Conservation (phyloP, 2,113 vertebrate species). For the Neopipo cinnamomea region DNA sequence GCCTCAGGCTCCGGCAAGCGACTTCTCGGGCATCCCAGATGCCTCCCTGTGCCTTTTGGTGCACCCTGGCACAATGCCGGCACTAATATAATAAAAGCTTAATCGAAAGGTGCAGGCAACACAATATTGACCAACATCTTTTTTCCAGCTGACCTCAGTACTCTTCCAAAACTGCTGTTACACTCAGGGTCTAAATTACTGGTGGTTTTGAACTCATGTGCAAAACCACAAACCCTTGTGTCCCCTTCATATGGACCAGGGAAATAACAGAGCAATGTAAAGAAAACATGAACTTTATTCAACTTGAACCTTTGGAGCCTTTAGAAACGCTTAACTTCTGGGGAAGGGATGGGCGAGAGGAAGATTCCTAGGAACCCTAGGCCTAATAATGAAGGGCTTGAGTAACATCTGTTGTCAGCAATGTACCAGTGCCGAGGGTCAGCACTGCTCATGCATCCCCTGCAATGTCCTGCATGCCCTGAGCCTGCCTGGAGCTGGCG, state of each 20-base stretch:
- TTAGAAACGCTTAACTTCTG: background rate
- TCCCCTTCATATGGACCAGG: background rate
- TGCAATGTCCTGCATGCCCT: background rate
- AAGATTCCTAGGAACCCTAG: background rate
- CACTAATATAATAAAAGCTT: background rate
- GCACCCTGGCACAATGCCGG: rapidly evolving
- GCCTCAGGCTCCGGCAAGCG: background rate
- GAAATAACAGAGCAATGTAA: background rate
- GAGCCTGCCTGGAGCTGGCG: background rate
- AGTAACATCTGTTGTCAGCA: background rate
- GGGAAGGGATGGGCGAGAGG: background rate
- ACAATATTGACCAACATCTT: background rate
- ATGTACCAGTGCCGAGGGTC: background rate
- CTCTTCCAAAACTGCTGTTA: background rate
- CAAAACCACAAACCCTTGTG: background rate
- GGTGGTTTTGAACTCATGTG: background rate
- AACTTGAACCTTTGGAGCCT: background rate
- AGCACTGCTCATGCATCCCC: background rate
- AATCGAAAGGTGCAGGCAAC: background rate
- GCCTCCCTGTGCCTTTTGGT: background rate
- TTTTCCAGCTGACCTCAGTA: background rate
- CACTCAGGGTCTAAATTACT: background rate
- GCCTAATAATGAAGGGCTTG: background rate
- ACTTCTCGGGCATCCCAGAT: background rate
- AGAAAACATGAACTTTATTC: background rate